Conservation (phyloP, 2,797 vertebrate species). For the Acridotheres tristis region DNA sequence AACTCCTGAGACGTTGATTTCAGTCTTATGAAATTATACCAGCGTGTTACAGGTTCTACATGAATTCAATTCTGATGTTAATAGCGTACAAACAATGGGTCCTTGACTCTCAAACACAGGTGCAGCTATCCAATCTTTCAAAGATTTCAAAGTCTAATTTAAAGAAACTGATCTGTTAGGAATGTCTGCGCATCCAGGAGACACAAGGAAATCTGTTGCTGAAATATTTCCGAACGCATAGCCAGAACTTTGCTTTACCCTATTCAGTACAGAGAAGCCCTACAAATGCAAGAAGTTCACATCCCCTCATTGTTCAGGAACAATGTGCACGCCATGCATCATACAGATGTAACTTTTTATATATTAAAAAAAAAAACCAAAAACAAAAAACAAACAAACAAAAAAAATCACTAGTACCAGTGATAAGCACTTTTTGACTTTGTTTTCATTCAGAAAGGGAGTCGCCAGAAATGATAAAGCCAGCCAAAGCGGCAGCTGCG, state of each 20-base stretch:
- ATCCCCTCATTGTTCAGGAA: background rate
- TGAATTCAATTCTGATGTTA: background rate
- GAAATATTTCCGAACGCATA: background rate
- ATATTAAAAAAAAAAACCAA: background rate
- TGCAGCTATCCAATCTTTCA: background rate
- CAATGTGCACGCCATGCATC: background rate
- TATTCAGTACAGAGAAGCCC: background rate
- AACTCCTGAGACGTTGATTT: background rate
- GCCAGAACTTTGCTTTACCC: background rate
- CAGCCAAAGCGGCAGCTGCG: background rate
- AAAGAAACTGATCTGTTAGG: background rate
- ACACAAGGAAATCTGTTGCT: background rate
- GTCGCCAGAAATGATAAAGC: background rate
- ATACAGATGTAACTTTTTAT: background rate
- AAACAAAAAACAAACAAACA: background rate
- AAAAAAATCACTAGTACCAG: background rate
- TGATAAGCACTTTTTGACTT: background rate
- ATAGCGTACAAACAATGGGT: background rate
- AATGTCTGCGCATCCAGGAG: background rate
- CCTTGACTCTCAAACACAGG: background rate
- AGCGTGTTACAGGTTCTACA: rapidly evolving
- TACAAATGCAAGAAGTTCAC: background rate
- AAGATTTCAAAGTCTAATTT: background rate
- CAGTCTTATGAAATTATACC: background rate
- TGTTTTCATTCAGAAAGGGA: background rate